These are phyloP conservation scores for Euwallacea similis DNA, from an alignment of 1,140 invertebrate species.

Conservation along the genomic window DNA sequence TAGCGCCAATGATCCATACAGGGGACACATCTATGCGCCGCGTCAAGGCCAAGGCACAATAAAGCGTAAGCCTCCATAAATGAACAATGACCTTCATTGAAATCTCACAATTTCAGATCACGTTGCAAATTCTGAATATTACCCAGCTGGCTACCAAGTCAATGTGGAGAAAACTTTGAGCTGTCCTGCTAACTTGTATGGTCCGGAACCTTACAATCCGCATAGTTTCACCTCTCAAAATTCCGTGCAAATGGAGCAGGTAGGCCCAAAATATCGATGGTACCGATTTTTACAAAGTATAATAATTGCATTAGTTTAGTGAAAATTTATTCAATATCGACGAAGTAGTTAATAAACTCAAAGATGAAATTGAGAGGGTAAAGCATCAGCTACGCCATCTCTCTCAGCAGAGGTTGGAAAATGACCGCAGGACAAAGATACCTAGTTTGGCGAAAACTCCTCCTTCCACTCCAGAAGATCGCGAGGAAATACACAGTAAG, in stretches of 20 bases:
- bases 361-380: slow-evolving; percentile 38
- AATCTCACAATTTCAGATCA: no score
- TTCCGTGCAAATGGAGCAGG: slow-evolving; percentile 28
- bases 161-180: slow-evolving; percentile 29
- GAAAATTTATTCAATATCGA: slow-evolving; percentile 21
- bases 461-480: slow-evolving; percentile 10
- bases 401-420: slow-evolving; percentile 13
- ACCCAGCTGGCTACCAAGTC: slow-evolving; percentile 5
- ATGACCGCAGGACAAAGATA: background rate
- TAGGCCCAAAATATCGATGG: slow-evolving; percentile 3
- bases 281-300: background rate
- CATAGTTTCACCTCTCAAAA: slow-evolving; percentile 20
- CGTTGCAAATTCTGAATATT: background rate
- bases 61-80: no score
- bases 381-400: slow-evolving; percentile 34
- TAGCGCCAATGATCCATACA: slow-evolving; percentile 19
- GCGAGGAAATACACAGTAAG: background rate
- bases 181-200: slow-evolving; percentile 33
- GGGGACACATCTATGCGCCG: background rate
- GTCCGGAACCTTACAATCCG: background rate
- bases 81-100: no score
- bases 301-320: slow-evolving; percentile 15
- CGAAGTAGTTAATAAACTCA: slow-evolving; percentile 32
- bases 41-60: slow-evolving; percentile 9
- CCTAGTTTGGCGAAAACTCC: background rate